A percentile compares a stretch with the other conserved stretches of the same genome.
Evolutionary conservation across 1,140 invertebrate species (phyloP).

Genomic region (Scaptomyza montana): DNA sequence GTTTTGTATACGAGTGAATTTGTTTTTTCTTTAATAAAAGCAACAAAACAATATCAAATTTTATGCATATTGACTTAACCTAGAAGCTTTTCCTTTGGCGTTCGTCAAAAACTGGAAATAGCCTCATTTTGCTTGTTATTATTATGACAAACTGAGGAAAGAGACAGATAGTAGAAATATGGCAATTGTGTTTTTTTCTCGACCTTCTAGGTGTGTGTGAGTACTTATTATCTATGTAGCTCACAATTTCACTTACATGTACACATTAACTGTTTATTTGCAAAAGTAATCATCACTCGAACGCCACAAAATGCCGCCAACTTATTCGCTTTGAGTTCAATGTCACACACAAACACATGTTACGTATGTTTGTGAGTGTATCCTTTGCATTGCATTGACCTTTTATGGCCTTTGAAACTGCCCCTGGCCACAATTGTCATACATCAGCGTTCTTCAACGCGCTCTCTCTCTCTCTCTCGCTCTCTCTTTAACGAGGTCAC

Average conservation of each 20-base stretch:
- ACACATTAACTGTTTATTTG: constrained; percentile 38
- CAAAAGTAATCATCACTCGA: constrained; percentile 43
- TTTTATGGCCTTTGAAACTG: constrained; percentile 33
- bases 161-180: background rate
- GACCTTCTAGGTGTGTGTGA: constrained; percentile 33
- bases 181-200: constrained; percentile 12
- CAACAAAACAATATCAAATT: background rate
- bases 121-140: constrained; percentile 38
- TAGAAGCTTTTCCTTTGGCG: constrained; percentile 30
- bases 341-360: constrained; percentile 26
- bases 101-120: constrained; percentile 21
- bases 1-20: constrained; percentile 13
- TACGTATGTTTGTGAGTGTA: constrained; percentile 10
- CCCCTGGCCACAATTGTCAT: constrained; percentile 34
- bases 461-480: background rate
- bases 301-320: constrained; percentile 39
- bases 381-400: constrained; percentile 47
- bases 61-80: constrained; percentile 28
- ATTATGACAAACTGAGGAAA: constrained; percentile 19
- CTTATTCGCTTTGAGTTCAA: constrained; percentile 43
- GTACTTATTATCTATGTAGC: constrained; percentile 30
- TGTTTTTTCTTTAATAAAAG: background rate
- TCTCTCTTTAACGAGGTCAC: background rate
- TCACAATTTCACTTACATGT: background rate
- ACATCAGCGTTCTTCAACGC: background rate